Base-by-base conservation (phyloP, 1,140 invertebrate species). In the Drosophila pectinifera region DNA sequence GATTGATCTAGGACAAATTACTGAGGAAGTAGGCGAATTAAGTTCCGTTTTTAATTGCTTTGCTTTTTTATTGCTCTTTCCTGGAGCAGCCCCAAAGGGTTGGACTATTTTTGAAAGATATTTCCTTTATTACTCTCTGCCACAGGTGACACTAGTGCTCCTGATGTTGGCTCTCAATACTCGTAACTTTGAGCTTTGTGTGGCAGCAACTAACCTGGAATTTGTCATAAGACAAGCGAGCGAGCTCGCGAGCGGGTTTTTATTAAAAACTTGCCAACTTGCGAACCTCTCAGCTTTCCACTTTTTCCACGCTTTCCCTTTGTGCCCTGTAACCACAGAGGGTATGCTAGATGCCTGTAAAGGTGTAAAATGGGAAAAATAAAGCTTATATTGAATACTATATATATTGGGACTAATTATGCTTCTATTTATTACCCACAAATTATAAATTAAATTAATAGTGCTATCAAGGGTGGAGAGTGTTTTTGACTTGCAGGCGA, bases 251-350 rank as follows among this genome's bases (percentile, higher is more conserved):
- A 65, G 43, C 46, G 51, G 41, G 75, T 75, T 86, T 86, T 86
- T 88, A 88, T 79, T 86, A 88, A 83, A 86, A 88, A 79, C 83
- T 76, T 72, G 48, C 38, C 42, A 78, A 55, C 74, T 38, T 56
- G 51, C 14, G n/a, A 68, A 45, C 45, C 53, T 62, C 70, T 51
- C 70, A 39, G 38, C 57, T 73, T 62, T 73, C 68, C 57, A 13
- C 38, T 73, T 34, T 53, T 43, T 16, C 6, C 54, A 34, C 34
- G 20, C 39, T 48, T 24, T 49, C 14, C 26, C 24, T 59, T 56
- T 24, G 26, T 10, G 11, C 24, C 13, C 1, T 5, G 53, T 58
- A 31, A 2, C n/a, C 2, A 2, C 20, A 20, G 6, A 2, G 4
- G 20, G 20, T 24, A 59, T 16, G 1, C n/a, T 6, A 34, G 5